phyloP scores from a whole-genome alignment of 35 echinoderm and acorn worm genomes.

The Ophiothrix spiculata region DNA sequence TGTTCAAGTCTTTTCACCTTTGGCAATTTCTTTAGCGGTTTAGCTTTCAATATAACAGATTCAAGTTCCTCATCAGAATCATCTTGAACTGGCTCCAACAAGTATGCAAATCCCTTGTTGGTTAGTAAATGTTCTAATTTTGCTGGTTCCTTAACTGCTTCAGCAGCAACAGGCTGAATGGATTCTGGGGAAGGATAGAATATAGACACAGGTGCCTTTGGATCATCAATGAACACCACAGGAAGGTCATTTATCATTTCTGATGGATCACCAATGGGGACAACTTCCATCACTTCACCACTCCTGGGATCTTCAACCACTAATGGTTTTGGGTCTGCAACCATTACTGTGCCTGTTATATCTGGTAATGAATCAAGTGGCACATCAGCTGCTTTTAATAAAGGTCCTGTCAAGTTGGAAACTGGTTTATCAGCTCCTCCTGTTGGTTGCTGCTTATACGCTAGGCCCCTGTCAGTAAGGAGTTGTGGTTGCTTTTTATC shows the following conservation, averaged over 20 bases:
- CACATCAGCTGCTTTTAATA: neutral
- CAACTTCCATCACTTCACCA: neutral
- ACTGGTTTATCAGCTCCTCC: neutral
- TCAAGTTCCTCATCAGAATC: neutral
- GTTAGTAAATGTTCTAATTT: neutral
- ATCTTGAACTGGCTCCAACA: neutral
- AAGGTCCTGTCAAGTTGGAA: neutral
- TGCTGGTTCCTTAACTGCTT: neutral
- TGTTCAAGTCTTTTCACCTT: neutral
- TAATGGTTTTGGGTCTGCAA: neutral
- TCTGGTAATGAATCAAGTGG: neutral
- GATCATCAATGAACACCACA: neutral
- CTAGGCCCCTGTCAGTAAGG: constrained; percentile 14
- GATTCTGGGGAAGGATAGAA: neutral
- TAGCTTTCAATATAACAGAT: neutral
- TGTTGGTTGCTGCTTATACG: constrained; percentile 14
- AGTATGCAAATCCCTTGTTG: neutral
- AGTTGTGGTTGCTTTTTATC: neutral
- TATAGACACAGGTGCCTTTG: neutral
- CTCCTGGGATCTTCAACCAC: neutral
- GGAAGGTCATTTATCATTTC: neutral
- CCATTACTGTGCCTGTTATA: neutral
- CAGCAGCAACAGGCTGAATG: neutral
- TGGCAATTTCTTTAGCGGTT: neutral
- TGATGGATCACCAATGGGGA: neutral